These are phyloP conservation scores for Microcebus tavaratra DNA, from an alignment of 2,113 vertebrate species.

Conservation along the genomic window DNA sequence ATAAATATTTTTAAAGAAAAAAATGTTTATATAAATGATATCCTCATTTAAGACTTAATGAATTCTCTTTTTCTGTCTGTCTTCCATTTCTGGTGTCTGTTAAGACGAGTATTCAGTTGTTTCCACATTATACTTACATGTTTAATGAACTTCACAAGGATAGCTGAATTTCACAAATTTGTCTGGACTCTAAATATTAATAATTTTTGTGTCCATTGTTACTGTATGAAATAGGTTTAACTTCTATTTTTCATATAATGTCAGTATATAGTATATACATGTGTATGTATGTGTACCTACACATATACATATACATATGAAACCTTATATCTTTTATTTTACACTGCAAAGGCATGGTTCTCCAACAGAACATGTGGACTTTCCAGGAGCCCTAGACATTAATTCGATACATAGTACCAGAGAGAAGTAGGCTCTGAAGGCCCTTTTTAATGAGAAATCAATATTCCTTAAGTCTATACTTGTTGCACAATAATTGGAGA, in stretches of 20 bases:
- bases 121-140: background rate
- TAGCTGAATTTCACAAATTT: background rate
- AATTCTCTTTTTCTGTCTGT: slow-evolving; percentile 5
- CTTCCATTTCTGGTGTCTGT: background rate
- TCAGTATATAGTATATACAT: background rate
- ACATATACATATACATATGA: background rate
- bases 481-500: background rate
- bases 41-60: background rate
- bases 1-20: no score
- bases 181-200: background rate
- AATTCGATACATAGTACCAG: background rate
- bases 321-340: background rate
- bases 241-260: background rate
- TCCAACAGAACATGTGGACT: background rate
- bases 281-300: no score
- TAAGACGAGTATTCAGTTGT: background rate
- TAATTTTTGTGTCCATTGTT: background rate
- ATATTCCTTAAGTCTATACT: background rate
- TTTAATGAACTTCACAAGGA: slow-evolving; percentile 33
- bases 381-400: background rate
- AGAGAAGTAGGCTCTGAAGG: background rate
- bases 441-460: background rate
- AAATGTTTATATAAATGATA: no score
- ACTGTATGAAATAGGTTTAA: background rate
- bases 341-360: background rate